Conservation (phyloP, 2,113 vertebrate species). For the Oreotrochilus melanogaster region DNA sequence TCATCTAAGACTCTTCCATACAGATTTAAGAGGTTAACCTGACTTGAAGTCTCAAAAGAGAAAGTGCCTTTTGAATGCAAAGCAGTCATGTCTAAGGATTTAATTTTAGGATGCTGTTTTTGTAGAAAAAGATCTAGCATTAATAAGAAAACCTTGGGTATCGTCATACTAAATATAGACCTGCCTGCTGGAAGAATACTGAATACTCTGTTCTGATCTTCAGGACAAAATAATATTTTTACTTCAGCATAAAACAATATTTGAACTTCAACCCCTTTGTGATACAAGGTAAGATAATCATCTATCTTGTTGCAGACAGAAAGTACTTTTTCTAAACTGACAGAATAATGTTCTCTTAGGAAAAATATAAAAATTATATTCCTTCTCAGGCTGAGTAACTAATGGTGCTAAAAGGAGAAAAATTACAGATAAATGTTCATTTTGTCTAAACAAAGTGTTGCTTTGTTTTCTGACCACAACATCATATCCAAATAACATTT, state of each 20-base stretch:
- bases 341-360: neutral
- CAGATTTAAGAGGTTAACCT: neutral
- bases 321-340: neutral
- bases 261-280: neutral
- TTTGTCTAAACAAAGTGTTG: neutral
- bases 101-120: neutral
- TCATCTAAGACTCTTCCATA: neutral
- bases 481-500: neutral
- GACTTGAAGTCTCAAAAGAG: neutral
- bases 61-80: neutral
- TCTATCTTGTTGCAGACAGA: neutral
- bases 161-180: conserved; percentile 9
- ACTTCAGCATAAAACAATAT: neutral
- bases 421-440: neutral
- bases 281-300: neutral
- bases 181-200: neutral
- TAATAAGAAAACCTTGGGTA: neutral
- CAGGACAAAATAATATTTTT: neutral
- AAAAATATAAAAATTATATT: neutral
- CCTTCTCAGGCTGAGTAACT: conserved; percentile 4
- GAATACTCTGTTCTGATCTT: neutral
- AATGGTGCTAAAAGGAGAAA: neutral
- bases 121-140: neutral
- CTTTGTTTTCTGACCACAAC: neutral
- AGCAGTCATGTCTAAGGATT: neutral